These are phyloP conservation scores for Marronus borbonicus DNA, from an alignment of 2,888 invertebrate genomes.

Conservation along the genomic window DNA sequence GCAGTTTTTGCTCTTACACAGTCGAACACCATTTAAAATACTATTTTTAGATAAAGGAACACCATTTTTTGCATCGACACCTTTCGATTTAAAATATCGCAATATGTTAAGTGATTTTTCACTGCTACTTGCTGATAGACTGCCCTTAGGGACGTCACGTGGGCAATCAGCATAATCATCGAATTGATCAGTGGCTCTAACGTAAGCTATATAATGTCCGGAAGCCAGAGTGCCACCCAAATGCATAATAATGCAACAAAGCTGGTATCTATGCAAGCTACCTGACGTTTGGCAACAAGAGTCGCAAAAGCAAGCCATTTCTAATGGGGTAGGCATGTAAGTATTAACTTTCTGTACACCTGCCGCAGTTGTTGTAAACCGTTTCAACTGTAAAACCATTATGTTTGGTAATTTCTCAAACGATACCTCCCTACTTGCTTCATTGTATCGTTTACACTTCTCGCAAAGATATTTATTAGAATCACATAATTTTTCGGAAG, in stretches of 20 bases:
- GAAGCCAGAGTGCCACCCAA: conserved; percentile 90
- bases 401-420: conserved; percentile 90
- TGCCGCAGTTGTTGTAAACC: conserved; percentile 78
- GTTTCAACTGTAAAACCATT: conserved; percentile 89
- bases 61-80: conserved; percentile 64
- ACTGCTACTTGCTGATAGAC: conserved; percentile 63
- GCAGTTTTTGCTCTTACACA: conserved; percentile 75
- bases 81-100: conserved; percentile 65
- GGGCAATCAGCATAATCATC: conserved; percentile 78
- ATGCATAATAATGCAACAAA: conserved; percentile 95
- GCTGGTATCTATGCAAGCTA: conserved; percentile 76
- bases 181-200: conserved; percentile 77
- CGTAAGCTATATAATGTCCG: conserved; percentile 93
- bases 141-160: conserved; percentile 65
- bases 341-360: conserved; percentile 92
- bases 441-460: conserved; percentile 88
- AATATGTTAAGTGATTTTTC: conserved; percentile 67
- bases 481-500: conserved; percentile 87
- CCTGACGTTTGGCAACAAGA: conserved; percentile 77
- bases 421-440: conserved; percentile 89
- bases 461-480: conserved; percentile 95
- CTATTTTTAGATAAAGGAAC: conserved; percentile 58
- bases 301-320: conserved; percentile 89
- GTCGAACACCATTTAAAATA: conserved; percentile 62
- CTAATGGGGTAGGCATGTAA: conserved; percentile 89